Evolutionary conservation across 1,140 invertebrate genomes (phyloP).

Genomic region (Pteromalus puparum): DNA sequence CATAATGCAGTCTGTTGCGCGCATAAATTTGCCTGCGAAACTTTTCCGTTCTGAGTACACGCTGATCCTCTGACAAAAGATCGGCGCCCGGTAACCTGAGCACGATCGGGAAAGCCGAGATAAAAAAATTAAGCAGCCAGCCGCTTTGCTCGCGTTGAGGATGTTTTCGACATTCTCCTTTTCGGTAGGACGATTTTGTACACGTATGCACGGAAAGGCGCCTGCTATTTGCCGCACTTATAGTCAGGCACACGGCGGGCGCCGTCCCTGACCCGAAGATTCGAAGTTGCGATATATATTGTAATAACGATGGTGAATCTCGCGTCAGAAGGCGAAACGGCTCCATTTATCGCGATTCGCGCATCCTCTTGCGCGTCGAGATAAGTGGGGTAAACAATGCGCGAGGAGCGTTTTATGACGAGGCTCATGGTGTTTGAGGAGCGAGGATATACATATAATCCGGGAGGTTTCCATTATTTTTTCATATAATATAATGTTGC

Average conservation of each 20-base stretch:
- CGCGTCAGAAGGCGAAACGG: not conserved
- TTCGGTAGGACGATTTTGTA: not conserved
- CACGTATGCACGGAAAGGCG: not conserved
- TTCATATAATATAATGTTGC: not conserved
- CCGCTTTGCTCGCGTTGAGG: not conserved
- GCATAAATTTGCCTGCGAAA: too few relatives aligned
- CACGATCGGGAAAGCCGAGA: not conserved
- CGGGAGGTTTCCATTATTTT: not conserved
- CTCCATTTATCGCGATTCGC: slow-evolving; percentile 13
- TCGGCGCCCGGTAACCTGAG: not conserved
- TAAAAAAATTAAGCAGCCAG: not conserved
- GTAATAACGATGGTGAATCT: slow-evolving; percentile 18
- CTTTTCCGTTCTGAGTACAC: not conserved
- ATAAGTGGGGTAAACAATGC: not conserved
- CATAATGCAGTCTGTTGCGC: not conserved
- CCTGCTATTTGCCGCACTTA: not conserved
- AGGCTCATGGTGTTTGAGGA: too few relatives aligned
- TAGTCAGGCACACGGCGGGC: too few relatives aligned
- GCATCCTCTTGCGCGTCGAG: not conserved
- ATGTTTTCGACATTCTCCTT: slow-evolving; percentile 15
- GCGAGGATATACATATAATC: too few relatives aligned
- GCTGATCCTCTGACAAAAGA: not conserved
- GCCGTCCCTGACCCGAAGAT: not conserved
- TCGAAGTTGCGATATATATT: slow-evolving; percentile 23
- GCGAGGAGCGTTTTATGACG: too few relatives aligned